phyloP scores from a whole-genome alignment of 1,140 invertebrate genomes.

The Octopus bimaculoides region DNA sequence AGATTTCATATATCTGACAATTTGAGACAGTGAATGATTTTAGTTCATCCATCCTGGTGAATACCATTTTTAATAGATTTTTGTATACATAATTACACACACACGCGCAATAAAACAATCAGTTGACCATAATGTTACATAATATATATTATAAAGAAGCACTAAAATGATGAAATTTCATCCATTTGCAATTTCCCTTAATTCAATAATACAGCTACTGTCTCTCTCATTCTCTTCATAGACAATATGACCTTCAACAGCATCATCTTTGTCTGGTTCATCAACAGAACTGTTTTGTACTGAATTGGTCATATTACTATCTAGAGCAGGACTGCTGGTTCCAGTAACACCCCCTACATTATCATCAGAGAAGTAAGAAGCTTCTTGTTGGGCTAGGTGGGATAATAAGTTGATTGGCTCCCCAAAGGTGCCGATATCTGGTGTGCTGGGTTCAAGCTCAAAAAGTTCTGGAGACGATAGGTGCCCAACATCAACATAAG shows the following conservation, averaged over 20 bases:
- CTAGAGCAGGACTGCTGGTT: neutral
- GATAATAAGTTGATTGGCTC: constrained; percentile 29
- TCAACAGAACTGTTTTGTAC: constrained; percentile 10
- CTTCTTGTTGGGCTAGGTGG: constrained; percentile 40
- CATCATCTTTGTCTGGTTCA: constrained; percentile 19
- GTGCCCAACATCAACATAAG: constrained; percentile 34
- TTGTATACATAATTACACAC: too few species aligned
- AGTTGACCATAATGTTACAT: too few species aligned
- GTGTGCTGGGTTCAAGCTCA: constrained; percentile 36
- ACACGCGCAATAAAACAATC: too few species aligned
- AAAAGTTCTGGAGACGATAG: constrained; percentile 29
- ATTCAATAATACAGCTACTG: constrained; percentile 34
- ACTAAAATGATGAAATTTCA: neutral
- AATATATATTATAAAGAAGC: too few species aligned
- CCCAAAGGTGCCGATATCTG: constrained; percentile 30
- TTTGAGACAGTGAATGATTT: too few species aligned
- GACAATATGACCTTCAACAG: constrained; percentile 21
- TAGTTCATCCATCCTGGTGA: too few species aligned
- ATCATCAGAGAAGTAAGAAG: constrained; percentile 40
- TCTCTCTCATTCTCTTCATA: constrained; percentile 37
- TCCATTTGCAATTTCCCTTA: neutral
- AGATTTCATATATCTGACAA: too few species aligned
- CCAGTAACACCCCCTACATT: constrained; percentile 17
- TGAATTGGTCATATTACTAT: constrained; percentile 11
- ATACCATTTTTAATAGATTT: too few species aligned